Percentiles rank a stretch among this genome's conserved stretches.
Evolutionary conservation across 2,113 vertebrate species (phyloP).

Genomic region (Forbesichthys agassizii): DNA sequence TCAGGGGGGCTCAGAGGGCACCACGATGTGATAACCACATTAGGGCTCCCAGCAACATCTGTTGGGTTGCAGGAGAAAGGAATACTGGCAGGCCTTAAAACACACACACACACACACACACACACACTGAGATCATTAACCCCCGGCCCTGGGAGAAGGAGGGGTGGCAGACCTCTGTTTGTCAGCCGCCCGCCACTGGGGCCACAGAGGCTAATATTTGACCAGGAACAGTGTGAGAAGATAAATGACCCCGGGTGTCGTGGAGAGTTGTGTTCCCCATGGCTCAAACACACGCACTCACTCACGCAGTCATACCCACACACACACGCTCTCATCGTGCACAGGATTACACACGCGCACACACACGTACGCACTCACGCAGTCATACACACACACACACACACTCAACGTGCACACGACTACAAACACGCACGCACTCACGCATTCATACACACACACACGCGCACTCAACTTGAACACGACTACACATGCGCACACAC

Average conservation of each 20-base stretch:
- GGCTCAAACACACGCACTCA: background rate
- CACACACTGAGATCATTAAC: constrained; percentile 96
- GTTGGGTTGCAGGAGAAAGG: constrained; percentile 89
- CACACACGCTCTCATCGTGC: background rate
- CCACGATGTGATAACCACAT: constrained; percentile 97
- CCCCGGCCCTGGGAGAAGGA: constrained; percentile 84
- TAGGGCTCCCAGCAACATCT: constrained; percentile 97
- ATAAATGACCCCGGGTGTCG: constrained; percentile 77
- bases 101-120: constrained; percentile 54
- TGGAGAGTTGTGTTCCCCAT: constrained; percentile 81
- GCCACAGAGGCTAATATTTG: constrained; percentile 86
- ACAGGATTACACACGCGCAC: too few species aligned
- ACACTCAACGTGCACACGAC: too few species aligned
- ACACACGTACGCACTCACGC: too few species aligned
- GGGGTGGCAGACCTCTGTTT: constrained; percentile 93
- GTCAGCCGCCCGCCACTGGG: constrained; percentile 82
- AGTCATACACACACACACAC: too few species aligned
- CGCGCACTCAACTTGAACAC: too few species aligned
- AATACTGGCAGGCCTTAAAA: constrained; percentile 91
- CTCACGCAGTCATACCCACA: too few species aligned
- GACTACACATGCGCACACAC: background rate
- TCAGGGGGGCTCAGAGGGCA: constrained; percentile 82
- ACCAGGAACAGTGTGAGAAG: constrained; percentile 92
- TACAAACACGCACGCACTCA: too few species aligned
- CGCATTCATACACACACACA: too few species aligned